Conservation (phyloP, 2,113 vertebrate species). For the Numida meleagris region DNA sequence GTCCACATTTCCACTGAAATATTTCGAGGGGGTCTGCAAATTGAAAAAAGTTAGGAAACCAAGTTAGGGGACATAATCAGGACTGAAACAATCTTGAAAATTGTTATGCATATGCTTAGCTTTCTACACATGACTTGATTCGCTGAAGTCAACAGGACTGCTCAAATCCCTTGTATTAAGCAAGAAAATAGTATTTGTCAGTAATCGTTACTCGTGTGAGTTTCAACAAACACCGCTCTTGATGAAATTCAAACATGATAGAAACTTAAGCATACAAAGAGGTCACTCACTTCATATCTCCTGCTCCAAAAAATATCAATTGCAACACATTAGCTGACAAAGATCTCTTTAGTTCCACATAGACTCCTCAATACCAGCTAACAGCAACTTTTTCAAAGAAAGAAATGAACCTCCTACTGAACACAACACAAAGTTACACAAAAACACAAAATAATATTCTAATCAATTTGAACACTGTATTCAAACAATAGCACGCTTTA, state of each 20-base stretch:
- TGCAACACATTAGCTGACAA: neutral
- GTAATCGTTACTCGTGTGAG: neutral
- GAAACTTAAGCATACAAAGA: slow-evolving; percentile 8
- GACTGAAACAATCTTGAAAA: neutral
- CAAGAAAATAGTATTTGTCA: neutral
- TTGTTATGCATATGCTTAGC: neutral
- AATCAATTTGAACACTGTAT: neutral
- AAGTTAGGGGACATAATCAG: neutral
- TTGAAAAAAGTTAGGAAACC: slow-evolving; percentile 30
- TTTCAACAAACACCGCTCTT: slow-evolving; percentile 2
- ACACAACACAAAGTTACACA: neutral
- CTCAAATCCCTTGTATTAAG: neutral
- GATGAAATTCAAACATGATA: neutral
- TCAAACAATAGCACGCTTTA: neutral
- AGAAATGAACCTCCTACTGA: neutral
- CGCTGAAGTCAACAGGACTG: neutral
- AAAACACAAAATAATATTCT: neutral
- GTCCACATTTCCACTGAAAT: slow-evolving; percentile 45
- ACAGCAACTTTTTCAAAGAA: neutral
- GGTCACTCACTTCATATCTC: neutral
- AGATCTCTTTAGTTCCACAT: neutral
- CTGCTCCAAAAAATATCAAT: neutral
- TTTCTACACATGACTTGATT: neutral
- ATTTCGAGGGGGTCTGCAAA: slow-evolving; percentile 33
- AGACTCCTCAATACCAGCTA: neutral